Conservation (phyloP, 1,140 invertebrate genomes). For the Macrosteles quadrilineatus region DNA sequence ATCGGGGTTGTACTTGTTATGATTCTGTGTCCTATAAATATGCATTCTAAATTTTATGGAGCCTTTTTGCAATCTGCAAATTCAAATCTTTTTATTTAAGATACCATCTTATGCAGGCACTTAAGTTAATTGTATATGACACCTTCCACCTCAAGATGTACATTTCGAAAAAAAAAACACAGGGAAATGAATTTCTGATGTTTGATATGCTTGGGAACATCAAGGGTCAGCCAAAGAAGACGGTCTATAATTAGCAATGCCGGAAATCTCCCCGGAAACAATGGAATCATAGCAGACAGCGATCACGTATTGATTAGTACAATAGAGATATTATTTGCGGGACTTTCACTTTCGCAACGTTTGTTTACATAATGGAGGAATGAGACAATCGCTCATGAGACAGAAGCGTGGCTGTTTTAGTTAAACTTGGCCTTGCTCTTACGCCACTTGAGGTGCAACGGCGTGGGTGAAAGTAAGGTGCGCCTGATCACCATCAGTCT, state of each 20-base stretch:
- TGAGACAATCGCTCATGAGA: not conserved
- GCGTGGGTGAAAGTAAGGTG: not conserved
- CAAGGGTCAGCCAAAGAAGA: not conserved
- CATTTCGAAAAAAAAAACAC: too few relatives aligned
- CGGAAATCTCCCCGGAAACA: constrained; percentile 13
- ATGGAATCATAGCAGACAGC: not conserved
- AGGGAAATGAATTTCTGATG: too few relatives aligned
- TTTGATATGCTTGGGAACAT: too few relatives aligned
- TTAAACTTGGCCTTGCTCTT: not conserved
- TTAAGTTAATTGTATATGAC: too few relatives aligned
- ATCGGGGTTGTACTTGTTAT: too few relatives aligned
- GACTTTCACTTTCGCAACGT: constrained; percentile 12
- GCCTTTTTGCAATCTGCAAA: too few relatives aligned
- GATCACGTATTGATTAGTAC: constrained; percentile 21
- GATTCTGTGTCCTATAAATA: too few relatives aligned
- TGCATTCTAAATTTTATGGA: too few relatives aligned
- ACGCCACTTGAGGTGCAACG: not conserved
- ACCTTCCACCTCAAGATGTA: too few relatives aligned
- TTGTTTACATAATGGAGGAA: not conserved
- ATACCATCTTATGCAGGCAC: too few relatives aligned
- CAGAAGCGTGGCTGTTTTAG: not conserved
- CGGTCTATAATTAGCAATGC: constrained; percentile 11
- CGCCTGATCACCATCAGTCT: not conserved
- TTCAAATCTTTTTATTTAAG: too few relatives aligned
- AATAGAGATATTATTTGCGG: constrained; percentile 6